Evolutionary conservation across 2,113 vertebrate species (phyloP).

Genomic region (Charina bottae): DNA sequence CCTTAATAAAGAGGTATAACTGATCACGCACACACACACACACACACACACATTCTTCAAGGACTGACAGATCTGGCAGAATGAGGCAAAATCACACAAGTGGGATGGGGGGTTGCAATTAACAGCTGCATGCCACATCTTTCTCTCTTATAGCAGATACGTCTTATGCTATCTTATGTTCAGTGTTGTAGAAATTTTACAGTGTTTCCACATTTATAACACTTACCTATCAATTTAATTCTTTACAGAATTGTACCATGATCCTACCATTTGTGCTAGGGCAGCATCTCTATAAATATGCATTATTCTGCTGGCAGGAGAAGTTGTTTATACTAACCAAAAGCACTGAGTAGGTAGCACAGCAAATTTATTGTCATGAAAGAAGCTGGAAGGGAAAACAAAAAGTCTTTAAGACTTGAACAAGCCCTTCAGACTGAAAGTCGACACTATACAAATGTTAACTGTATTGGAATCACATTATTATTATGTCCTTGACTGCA

Average conservation of each 20-base stretch:
- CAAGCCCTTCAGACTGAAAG: not conserved
- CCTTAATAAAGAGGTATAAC: not conserved
- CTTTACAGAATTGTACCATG: not conserved
- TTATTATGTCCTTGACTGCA: not conserved
- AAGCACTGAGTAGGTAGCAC: not conserved
- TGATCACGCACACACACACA: no score
- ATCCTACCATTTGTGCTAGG: not conserved
- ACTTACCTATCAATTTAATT: not conserved
- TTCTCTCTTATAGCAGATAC: not conserved
- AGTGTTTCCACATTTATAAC: not conserved
- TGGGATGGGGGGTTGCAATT: not conserved
- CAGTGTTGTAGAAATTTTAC: not conserved
- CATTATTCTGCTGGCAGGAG: not conserved
- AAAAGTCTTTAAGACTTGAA: not conserved
- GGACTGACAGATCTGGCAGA: not conserved
- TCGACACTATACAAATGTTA: not conserved
- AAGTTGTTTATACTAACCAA: slow-evolving; percentile 8
- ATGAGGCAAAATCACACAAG: accelerated
- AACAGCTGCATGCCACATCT: not conserved
- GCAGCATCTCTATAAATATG: not conserved
- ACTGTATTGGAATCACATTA: no score
- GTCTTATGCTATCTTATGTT: slow-evolving; percentile 6
- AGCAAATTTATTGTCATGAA: not conserved
- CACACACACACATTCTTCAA: not conserved
- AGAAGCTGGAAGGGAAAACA: not conserved